Evolutionary conservation across 2,113 vertebrate genomes (phyloP), one percentile per base, ranked within the genome.

Genomic region (Orycteropus afer): DNA sequence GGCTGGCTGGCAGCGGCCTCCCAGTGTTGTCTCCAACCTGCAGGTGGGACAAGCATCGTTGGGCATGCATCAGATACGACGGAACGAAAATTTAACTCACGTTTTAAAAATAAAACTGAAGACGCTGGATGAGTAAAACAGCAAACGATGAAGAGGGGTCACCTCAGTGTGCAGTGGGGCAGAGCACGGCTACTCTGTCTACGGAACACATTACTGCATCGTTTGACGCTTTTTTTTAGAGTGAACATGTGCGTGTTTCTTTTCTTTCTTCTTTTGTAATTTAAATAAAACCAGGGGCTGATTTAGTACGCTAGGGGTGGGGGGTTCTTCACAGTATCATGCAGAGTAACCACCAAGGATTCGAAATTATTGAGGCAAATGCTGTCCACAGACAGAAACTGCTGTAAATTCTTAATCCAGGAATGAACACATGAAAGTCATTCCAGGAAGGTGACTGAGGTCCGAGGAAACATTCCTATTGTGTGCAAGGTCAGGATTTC

Each of bases 401-500:
- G 23, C 47, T 40, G 40, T 32, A 84, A 90, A 29, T 90, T 80
- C 63, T 91, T 89, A 93, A 82, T 25, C 42, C 27, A 74, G 23
- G 45, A 79, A 84, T 65, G 71, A 84, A 76, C 11, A 1, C 93
- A 53, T 84, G 37, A 90, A 92, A 93, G 63, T 87, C 91, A 80
- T 78, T 83, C n/a, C 59, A 89, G 23, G 42, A 86, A 57, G 55
- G 69, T 55, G 17, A 90, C 45, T 69, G 77, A 90, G 59, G 82
- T 83, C 47, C 71, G 13, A 87, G 32, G 40, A 95, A 94, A 93
- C 47, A 93, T 89, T 69, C 27, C 61, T 76, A 67, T 32, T 89
- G 37, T 93, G 49, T 49, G 91, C 55, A 93, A 78, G 61, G 55
- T 45, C 67, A 93, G 20, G 37, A 93, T 81, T 92, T 89, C n/a